Conservation (phyloP, 2,888 invertebrate genomes). For the Orthonychiurus folsomi region DNA sequence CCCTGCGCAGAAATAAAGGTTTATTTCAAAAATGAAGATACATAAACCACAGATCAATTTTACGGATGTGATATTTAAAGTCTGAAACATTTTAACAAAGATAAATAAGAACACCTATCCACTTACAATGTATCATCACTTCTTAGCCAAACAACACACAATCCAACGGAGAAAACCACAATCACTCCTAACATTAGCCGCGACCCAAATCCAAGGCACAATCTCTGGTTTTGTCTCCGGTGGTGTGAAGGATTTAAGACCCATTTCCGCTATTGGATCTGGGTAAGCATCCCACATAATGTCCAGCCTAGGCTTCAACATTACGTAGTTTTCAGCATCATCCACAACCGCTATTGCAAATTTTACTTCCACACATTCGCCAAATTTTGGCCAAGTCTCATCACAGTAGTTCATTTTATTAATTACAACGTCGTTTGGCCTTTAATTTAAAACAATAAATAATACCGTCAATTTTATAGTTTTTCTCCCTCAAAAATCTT, state of each 20-base stretch:
- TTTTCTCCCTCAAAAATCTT: too few species aligned
- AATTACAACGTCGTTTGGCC: not conserved
- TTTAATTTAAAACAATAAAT: not conserved
- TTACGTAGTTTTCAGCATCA: not conserved
- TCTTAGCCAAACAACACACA: slow-evolving; percentile 9
- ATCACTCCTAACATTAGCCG: not conserved
- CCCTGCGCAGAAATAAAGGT: too few species aligned
- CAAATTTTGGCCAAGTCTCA: not conserved
- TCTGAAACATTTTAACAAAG: too few species aligned
- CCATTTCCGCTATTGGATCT: not conserved
- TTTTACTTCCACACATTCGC: slow-evolving; percentile 6
- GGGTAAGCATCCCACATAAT: not conserved
- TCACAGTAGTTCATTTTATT: slow-evolving; percentile 2
- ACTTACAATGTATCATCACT: too few species aligned
- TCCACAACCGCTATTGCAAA: not conserved
- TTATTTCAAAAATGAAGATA: too few species aligned
- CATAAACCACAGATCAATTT: too few species aligned
- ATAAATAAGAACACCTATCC: too few species aligned
- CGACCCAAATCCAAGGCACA: slow-evolving; percentile 10
- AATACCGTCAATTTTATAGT: not conserved
- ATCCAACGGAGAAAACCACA: slow-evolving; percentile 1
- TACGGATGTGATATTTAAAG: too few species aligned
- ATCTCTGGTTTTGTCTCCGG: not conserved
- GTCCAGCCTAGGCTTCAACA: slow-evolving; percentile 5
- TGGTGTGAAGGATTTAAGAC: not conserved